Base-by-base conservation (phyloP, 2,888 invertebrate genomes). In the Euphydryas editha region DNA sequence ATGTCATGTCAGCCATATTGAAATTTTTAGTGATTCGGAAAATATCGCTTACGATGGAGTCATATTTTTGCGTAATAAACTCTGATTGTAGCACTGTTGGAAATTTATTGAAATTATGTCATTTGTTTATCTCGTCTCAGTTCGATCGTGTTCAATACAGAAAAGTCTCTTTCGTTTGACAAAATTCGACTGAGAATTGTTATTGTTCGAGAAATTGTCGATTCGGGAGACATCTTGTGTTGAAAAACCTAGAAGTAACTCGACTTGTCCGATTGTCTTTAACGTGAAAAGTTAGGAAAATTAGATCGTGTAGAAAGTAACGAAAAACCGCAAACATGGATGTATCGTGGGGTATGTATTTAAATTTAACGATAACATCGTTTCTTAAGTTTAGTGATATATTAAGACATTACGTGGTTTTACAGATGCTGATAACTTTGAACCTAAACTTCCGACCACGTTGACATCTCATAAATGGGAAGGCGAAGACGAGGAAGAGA, bases 401-500 rank as follows among this genome's bases (percentile, higher is more conserved):
- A 73, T 81, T 73, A 82, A 80, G 80, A 81, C 81, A 78, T 80
- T 73, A 64, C 44, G 75, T 78, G 76, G 80, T 81, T 78, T 94
- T 93, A 72, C 91, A 95, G 96, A 96, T 90, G 94, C 95, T 81
- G 95, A 96, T 78, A 95, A 95, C 85, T 95, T 95, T 85, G 95
- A 95, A 80, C 94, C 94, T 71, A 94, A 95, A 90, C 88, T 94
- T 75, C 93, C 94, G 79, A 91, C 94, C 86, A 93, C 93, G 83
- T 91, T 94, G 87, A 88, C 93, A 75, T 85, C 88, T 71, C 96
- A 96, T 92, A 97, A 95, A 94, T 97, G 97, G 97, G 97, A 96
- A 86, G 97, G 97, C 78, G 97, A 97, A 83, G 97, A 97, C 86
- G 97, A 96, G 82, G 97, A 97, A 66, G 97, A 97, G 62, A 95